Percentiles rank a stretch among this genome's conserved stretches.
These are phyloP conservation scores for Oncorhynchus gorbuscha DNA, from an alignment of 2,113 vertebrate species.

Conservation along the genomic window DNA sequence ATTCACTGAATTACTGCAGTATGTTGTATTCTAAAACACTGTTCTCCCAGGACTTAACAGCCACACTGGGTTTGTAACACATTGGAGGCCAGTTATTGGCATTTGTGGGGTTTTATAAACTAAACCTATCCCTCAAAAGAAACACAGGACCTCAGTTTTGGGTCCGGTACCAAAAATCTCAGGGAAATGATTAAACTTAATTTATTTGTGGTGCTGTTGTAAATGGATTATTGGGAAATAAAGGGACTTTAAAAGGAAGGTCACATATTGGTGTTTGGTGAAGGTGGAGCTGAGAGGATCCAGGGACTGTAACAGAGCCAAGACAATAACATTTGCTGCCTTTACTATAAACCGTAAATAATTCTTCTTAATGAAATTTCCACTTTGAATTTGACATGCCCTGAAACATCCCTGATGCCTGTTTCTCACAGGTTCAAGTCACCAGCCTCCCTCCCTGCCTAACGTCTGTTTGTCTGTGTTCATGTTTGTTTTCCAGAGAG, in stretches of 20 bases:
- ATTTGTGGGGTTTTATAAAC: slow-evolving; percentile 19
- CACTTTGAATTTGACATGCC: slow-evolving; percentile 7
- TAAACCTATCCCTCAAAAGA: not conserved
- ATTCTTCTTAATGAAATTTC: slow-evolving; percentile 31
- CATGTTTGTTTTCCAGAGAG: slow-evolving; percentile 54
- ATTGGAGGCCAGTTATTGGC: slow-evolving; percentile 8
- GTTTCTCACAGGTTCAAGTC: not conserved
- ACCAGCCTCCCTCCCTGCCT: not conserved
- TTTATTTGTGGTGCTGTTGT: slow-evolving; percentile 16
- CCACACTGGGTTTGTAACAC: not conserved
- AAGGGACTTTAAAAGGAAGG: slow-evolving; percentile 10
- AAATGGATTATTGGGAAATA: slow-evolving; percentile 10
- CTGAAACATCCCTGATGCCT: not conserved
- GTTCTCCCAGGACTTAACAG: no score
- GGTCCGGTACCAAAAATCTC: slow-evolving; percentile 9
- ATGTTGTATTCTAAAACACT: no score
- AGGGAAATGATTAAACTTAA: slow-evolving; percentile 9
- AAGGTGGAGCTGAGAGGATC: slow-evolving; percentile 1
- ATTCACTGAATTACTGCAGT: slow-evolving; percentile 19
- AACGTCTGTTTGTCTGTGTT: not conserved
- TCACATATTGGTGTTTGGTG: not conserved
- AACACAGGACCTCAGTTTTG: not conserved
- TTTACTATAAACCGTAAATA: slow-evolving; percentile 30
- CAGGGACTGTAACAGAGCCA: slow-evolving; percentile 25
- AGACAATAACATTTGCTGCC: slow-evolving; percentile 10